These are phyloP conservation scores for Schizothorax lantsangensis DNA, from an alignment of 2,797 vertebrate species.

Conservation along the genomic window DNA sequence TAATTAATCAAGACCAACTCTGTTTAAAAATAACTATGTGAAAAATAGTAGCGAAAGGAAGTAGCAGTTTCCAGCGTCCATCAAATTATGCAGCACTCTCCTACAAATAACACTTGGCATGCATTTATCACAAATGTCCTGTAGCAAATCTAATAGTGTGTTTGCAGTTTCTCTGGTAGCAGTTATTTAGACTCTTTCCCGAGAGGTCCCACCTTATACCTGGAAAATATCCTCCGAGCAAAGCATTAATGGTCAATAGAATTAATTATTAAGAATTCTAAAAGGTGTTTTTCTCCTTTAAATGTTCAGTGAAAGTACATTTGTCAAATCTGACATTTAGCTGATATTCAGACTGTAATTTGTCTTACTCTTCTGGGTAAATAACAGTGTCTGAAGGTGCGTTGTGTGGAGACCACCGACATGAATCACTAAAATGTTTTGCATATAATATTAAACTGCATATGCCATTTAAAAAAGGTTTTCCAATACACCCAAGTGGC, in stretches of 20 bases:
- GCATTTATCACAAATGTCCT: slow-evolving; percentile 30
- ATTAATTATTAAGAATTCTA: not conserved
- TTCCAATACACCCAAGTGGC: slow-evolving; percentile 18
- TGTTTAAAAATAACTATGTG: slow-evolving; percentile 15
- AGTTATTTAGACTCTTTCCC: not conserved
- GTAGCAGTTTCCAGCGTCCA: slow-evolving; percentile 16
- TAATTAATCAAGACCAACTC: slow-evolving; percentile 21
- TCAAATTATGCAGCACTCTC: slow-evolving; percentile 46
- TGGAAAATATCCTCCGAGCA: not conserved
- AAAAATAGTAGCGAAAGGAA: slow-evolving; percentile 26
- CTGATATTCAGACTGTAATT: slow-evolving; percentile 26
- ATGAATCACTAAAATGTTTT: slow-evolving; percentile 32
- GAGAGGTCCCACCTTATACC: not conserved
- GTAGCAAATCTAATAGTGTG: slow-evolving; percentile 28
- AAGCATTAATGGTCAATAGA: slow-evolving; percentile 17
- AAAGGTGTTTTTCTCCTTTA: slow-evolving; percentile 2
- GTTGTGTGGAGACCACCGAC: not conserved
- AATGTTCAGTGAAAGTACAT: slow-evolving; percentile 14
- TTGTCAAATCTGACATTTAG: slow-evolving; percentile 28
- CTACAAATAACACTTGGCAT: slow-evolving; percentile 30
- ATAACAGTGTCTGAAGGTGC: slow-evolving; percentile 14
- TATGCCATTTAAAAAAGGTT: slow-evolving; percentile 35
- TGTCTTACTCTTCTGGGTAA: slow-evolving; percentile 4
- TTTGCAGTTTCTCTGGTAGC: slow-evolving; percentile 29
- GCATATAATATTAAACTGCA: slow-evolving; percentile 26